Evolutionary conservation across 2,113 vertebrate species (phyloP).

Genomic region (Cettia cetti): DNA sequence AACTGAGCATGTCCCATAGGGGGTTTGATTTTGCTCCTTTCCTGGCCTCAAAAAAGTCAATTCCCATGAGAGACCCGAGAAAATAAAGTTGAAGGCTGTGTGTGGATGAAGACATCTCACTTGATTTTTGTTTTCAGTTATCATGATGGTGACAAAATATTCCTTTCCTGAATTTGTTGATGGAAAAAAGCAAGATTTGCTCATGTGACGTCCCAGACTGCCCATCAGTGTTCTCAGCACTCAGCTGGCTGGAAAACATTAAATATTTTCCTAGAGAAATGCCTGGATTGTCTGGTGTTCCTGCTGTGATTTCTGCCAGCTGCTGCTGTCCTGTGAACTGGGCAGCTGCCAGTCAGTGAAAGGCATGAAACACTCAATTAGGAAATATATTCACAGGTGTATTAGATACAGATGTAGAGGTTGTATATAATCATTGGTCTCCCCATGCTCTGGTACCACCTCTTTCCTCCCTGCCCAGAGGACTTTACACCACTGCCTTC

Average conservation of each 20-base stretch:
- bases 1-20: neutral
- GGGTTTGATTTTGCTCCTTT: neutral
- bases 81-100: neutral
- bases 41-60: neutral
- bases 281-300: neutral
- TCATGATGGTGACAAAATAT: neutral
- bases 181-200: neutral
- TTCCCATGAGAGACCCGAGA: neutral
- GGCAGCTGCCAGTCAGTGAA: neutral
- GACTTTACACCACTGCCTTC: neutral
- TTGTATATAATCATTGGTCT: neutral
- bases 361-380: neutral
- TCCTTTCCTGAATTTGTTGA: neutral
- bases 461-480: neutral
- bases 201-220: neutral
- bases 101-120: neutral
- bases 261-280: neutral
- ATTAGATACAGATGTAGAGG: accelerated
- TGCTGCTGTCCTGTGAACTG: neutral
- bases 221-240: neutral
- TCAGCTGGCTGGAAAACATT: neutral
- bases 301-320: neutral
- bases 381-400: neutral
- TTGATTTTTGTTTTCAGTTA: neutral
- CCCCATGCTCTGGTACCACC: neutral